Base-by-base conservation (phyloP, 2,797 vertebrate genomes). In the Pangasius mekongensis region DNA sequence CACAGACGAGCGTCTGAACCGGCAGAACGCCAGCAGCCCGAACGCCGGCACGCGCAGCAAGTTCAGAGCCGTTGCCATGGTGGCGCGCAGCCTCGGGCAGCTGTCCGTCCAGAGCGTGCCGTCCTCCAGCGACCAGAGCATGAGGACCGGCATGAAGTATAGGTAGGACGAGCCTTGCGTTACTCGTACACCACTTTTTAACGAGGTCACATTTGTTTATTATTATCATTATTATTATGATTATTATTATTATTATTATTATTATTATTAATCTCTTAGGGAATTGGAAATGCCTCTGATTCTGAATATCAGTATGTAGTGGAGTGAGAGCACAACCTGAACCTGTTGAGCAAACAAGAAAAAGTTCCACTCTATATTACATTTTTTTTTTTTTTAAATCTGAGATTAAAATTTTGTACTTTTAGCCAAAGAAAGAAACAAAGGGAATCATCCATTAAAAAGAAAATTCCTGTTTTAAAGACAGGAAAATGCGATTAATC, bases 121-220 rank as follows among this genome's bases (percentile, higher is more conserved):
- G 0, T 95, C 97, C 27, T 93, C 96, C 92, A 95, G 96, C 27
- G 97, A 98, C 73, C 96, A 96, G 92, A 96, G 97, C 95, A 90
- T 95, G 90, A 97, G 94, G 93, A 98, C 97, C 78, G 98, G 98
- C 92, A 99, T 99, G 99, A 98, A 97, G 88, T 97, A 97, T 96
- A 97, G 99, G 99, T 99, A 99, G 73, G 97, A 91, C 5, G 76
- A 86, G 67, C 64, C 0, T 30, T 4, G 13, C 22, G 3, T 56
- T 39, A 22, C n/a, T 8, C 77, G 0, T 20, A 24, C 78, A 8
- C 11, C 7, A 4, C 11, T 43, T 60, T 39, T 24, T 5, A 33
- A 56, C 47, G 22, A 5, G 49, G 2, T 33, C n/a, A 54, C 52
- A 47, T 9, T 47, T 27, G 8, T 11, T 43, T 74, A 56, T 33